phyloP scores from a whole-genome alignment of 2,888 invertebrate genomes.

The Zygaena filipendulae region DNA sequence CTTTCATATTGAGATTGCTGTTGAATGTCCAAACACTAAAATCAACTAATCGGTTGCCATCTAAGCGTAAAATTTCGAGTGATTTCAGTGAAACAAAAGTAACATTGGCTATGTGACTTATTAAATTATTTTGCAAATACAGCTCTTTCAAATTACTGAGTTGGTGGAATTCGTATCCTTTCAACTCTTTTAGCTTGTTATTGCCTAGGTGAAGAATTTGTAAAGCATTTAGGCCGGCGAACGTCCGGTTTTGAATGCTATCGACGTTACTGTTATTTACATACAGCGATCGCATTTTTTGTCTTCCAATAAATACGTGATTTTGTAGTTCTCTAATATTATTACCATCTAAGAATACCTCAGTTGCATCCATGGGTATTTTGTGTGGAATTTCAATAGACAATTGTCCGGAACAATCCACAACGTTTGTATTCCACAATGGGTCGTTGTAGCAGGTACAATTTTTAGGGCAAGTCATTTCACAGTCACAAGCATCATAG shows the following conservation, averaged over 20 bases:
- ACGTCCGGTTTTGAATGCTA: constrained; percentile 89
- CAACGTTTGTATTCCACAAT: constrained; percentile 92
- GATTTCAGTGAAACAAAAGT: constrained; percentile 83
- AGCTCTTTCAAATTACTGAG: constrained; percentile 82
- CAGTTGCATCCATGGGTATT: constrained; percentile 95
- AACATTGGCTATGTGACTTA: constrained; percentile 81
- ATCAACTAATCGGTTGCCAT: constrained; percentile 84
- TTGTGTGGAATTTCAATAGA: constrained; percentile 82
- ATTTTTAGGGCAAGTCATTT: constrained; percentile 94
- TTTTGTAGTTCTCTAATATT: constrained; percentile 85
- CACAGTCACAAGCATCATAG: constrained; percentile 96
- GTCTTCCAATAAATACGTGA: constrained; percentile 90
- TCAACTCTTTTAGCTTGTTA: constrained; percentile 81
- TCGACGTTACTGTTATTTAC: constrained; percentile 88
- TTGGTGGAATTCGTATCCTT: constrained; percentile 88
- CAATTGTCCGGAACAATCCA: constrained; percentile 87
- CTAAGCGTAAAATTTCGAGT: constrained; percentile 81
- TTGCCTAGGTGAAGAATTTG: constrained; percentile 86
- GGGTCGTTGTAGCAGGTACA: constrained; percentile 96
- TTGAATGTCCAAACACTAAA: constrained; percentile 83
- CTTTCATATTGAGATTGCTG: constrained; percentile 75
- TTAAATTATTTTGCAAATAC: constrained; percentile 86
- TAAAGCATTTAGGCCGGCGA: constrained; percentile 83
- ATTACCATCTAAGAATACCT: constrained; percentile 92
- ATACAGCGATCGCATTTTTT: constrained; percentile 87